Evolutionary conservation across 2,113 vertebrate genomes (phyloP).

Genomic region (Brachyhypopomus occidentalis): DNA sequence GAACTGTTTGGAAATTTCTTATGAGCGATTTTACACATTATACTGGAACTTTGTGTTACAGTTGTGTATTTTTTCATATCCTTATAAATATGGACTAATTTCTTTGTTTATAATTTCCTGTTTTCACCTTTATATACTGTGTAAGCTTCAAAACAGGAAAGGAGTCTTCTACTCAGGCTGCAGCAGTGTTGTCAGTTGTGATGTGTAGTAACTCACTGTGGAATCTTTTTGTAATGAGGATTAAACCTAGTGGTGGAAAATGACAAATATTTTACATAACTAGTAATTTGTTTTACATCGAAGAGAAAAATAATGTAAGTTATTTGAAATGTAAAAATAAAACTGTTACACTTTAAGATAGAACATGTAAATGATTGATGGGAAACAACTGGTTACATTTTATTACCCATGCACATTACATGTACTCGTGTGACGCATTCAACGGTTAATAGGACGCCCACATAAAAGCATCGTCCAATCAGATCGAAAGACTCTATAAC

Average conservation of each 20-base stretch:
- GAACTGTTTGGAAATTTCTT: background rate
- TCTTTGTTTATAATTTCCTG: background rate
- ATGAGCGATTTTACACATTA: background rate
- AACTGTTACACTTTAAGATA: background rate
- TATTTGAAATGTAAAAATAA: background rate
- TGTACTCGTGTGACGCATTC: no score
- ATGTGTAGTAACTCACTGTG: background rate
- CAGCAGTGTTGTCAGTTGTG: background rate
- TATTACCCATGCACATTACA: no score
- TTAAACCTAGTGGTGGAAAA: background rate
- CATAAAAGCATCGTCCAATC: slow-evolving; percentile 51
- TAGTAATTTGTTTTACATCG: background rate
- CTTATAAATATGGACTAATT: background rate
- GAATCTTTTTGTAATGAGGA: background rate
- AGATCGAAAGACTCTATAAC: slow-evolving; percentile 3
- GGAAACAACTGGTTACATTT: no score
- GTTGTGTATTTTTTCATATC: background rate
- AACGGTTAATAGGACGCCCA: slow-evolving; percentile 48
- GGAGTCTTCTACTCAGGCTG: background rate
- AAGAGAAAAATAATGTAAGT: background rate
- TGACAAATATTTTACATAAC: background rate
- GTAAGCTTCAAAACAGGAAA: background rate
- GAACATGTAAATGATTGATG: background rate
- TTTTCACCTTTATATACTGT: background rate
- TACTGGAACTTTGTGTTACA: background rate